These are phyloP conservation scores for Felis chaus DNA, from an alignment of 2,113 vertebrate genomes.

Conservation along the genomic window DNA sequence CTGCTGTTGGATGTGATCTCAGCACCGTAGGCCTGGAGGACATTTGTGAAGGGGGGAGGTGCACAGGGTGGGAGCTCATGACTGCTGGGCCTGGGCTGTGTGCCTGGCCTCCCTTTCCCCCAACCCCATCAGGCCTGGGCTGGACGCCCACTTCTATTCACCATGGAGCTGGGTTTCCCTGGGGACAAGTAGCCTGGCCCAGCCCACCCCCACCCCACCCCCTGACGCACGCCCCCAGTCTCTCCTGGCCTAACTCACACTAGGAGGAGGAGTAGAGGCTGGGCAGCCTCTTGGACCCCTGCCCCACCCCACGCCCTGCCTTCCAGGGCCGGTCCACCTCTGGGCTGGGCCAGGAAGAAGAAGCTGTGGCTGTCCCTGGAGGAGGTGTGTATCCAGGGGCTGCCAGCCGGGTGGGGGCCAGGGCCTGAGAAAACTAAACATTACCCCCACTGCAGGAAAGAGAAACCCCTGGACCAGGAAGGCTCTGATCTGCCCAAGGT, in stretches of 20 bases:
- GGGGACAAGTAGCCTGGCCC: conserved; percentile 65
- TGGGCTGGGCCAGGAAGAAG: neutral
- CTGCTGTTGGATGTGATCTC: neutral
- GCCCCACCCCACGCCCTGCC: conserved; percentile 10
- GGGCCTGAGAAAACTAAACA: neutral
- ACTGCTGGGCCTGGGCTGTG: neutral
- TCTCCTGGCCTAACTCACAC: neutral
- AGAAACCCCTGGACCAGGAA: neutral
- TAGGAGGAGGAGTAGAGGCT: conserved; percentile 8
- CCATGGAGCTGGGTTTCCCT: conserved; percentile 71
- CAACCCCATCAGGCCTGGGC: conserved; percentile 27
- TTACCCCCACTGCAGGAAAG: neutral
- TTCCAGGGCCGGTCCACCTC: neutral
- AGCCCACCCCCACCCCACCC: neutral
- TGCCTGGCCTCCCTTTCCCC: neutral
- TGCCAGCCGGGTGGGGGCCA: neutral
- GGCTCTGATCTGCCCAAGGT: neutral
- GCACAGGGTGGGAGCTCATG: neutral
- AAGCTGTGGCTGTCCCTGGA: neutral
- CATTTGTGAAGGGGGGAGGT: neutral
- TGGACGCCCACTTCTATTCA: conserved; percentile 54
- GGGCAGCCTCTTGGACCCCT: conserved; percentile 55
- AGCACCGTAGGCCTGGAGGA: neutral
- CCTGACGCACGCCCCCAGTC: neutral
- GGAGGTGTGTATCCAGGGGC: conserved; percentile 44